These are phyloP conservation scores for Omphaloscelis lunosa DNA, from an alignment of 2,888 invertebrate genomes.

Conservation along the genomic window DNA sequence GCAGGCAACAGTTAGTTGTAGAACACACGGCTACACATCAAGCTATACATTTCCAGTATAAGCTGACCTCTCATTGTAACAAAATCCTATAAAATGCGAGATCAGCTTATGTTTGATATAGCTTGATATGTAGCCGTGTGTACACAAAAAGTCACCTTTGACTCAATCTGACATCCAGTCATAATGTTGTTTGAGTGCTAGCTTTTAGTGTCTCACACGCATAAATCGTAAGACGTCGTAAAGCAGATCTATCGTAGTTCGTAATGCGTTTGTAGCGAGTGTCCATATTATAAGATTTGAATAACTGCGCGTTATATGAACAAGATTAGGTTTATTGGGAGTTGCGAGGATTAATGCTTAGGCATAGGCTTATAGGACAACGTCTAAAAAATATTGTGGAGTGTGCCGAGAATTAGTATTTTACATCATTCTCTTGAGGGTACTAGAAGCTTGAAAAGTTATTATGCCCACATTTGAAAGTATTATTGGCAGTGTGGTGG, in stretches of 20 bases:
- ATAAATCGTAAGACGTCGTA: conserved; percentile 27
- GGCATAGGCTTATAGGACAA: too few species aligned
- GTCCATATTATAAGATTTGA: conserved; percentile 11
- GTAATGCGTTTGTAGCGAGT: conserved; percentile 8
- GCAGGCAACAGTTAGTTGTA: neutral
- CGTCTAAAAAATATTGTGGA: too few species aligned
- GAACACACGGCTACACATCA: too few species aligned
- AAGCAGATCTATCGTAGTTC: conserved; percentile 36
- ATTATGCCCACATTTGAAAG: too few species aligned
- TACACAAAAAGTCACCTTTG: neutral
- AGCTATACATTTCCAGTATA: too few species aligned
- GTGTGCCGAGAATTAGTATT: too few species aligned
- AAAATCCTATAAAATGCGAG: too few species aligned
- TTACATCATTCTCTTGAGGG: neutral
- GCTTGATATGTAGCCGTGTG: too few species aligned
- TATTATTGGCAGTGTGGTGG: neutral
- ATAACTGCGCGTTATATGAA: conserved; percentile 13
- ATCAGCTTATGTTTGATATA: too few species aligned
- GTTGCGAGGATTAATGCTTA: neutral
- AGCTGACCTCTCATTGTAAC: too few species aligned
- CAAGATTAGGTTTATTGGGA: neutral
- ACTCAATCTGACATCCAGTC: neutral
- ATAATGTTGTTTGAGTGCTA: conserved; percentile 6
- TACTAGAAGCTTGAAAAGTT: too few species aligned
- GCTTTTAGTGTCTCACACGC: conserved; percentile 10